Evolutionary conservation across 2,888 invertebrate genomes (phyloP).

Genomic region (Brassicogethes aeneus): DNA sequence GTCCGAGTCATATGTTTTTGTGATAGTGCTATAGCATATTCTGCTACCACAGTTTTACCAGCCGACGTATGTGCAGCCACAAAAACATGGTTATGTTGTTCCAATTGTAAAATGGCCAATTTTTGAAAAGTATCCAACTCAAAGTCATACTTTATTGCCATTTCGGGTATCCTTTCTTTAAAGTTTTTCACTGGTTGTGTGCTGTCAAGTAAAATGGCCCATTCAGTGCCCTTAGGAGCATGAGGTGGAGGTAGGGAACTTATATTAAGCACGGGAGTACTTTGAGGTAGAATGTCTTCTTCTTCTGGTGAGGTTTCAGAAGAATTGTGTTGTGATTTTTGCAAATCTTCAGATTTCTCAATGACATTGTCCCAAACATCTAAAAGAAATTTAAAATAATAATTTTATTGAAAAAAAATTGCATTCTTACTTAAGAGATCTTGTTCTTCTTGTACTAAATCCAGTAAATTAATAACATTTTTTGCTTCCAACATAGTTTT

Average conservation of each 20-base stretch:
- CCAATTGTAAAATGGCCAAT: conserved; percentile 89
- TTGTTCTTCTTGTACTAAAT: conserved; percentile 52
- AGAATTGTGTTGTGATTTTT: conserved; percentile 14
- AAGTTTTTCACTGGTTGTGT: conserved; percentile 74
- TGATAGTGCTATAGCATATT: conserved; percentile 96
- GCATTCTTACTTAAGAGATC: conserved; percentile 44
- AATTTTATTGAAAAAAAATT: conserved; percentile 6
- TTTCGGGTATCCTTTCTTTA: conserved; percentile 66
- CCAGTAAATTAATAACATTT: conserved; percentile 48
- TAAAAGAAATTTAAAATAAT: conserved; percentile 18
- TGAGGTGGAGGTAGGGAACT: conserved; percentile 44
- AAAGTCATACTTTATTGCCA: conserved; percentile 82
- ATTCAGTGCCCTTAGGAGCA: conserved; percentile 55
- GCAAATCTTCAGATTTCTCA: conserved; percentile 15
- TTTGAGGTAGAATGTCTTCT: conserved; percentile 33
- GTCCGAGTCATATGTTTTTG: conserved; percentile 84
- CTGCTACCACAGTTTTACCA: conserved; percentile 97
- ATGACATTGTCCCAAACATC: conserved; percentile 21
- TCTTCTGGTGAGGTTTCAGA: conserved; percentile 23
- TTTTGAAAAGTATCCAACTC: conserved; percentile 96
- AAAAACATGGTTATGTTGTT: conserved; percentile 91
- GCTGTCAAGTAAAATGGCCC: conserved; percentile 84
- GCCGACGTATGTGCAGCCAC: conserved; percentile 99
- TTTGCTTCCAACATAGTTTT: conserved; percentile 27
- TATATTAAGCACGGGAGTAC: conserved; percentile 60